Base-by-base conservation (phyloP, 2,113 vertebrate species). In the Cariama cristata region DNA sequence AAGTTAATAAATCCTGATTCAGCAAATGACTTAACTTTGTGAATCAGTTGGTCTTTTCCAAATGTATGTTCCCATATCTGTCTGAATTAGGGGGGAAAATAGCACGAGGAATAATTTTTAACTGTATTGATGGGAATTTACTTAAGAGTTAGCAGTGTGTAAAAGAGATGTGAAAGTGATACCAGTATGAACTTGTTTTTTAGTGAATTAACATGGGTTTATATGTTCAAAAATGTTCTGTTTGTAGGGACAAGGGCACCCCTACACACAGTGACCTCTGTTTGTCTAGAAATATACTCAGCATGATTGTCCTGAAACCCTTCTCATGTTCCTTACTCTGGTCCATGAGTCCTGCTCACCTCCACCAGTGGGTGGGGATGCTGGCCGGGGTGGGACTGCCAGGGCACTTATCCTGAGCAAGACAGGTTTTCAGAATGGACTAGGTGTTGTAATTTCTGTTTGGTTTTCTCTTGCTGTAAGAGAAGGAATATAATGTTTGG, bases 321-420 rank as follows among this genome's bases (percentile, higher is more conserved):
- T 47, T 83, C 4, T 28, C 19, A 8, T 26, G 11, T 22, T 69
- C 16, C 16, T 49, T 76, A 8, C 16, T 85, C 13, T 62, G 9
- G 12, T 30, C 17, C 5, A 4, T 24, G 58, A n/a, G 22, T 76
- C 40, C 58, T 58, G 26, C 26, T 71, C 27, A 17, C 11, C 11
- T 76, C 19, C 2, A 0, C 17, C 0, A 1, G 17, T 2, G 3
- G 3, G 1, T 82, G 13, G 24, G 12, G 26, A 6, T 62, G 18
- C 27, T 3, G 2, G 3, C 52, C 5, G 3, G 10, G 10, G 5
- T 77, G 49, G 22, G 15, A 42, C 24, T 73, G 26, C 12, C 2
- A 26, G 67, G 28, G 17, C 42, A 11, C 75, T 44, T 79, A 18
- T 33, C 79, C 33, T 67, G 28, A 71, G 49, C 6, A 55, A 59